Evolutionary conservation across 1,140 invertebrate genomes (phyloP), one percentile per base, ranked within the genome.

Genomic region (Spodoptera litura): DNA sequence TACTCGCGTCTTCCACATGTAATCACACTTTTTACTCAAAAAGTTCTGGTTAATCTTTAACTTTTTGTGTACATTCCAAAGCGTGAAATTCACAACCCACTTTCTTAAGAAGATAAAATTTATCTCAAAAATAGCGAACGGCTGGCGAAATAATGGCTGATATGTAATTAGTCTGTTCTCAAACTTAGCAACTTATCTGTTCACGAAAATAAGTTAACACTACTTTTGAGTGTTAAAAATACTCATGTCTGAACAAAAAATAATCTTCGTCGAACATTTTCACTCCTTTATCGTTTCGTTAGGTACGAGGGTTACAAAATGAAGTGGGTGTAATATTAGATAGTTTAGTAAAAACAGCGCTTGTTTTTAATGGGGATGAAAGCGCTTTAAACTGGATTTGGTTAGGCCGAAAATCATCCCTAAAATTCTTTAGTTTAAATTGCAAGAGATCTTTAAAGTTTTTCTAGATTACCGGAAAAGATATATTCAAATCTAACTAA

Each of bases 181-280:
- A 64, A 75, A 75, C 59, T 75, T 75, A 53, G 59, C n/a, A 20
- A 75, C 15, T 75, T 75, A 75, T 75, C 73, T 12, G n/a, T 62
- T 53, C 49, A 64, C 73, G 27, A 62, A 73, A 73, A 75, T 64
- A 75, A 44, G 58, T 75, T 75, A 75, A 75, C 73, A 75, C 73
- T 64, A 59, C 61, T 13, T 51, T 10, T 15, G 49, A 75, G 73
- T 75, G 73, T 75, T 62, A 75, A 75, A 75, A 75, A 75, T 75
- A 64, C 59, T 74, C 51, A 1, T 11, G 12, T 25, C 13, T 15
- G 35, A 15, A 51, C 35, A 73, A 73, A 73, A 72, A 72, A 6
- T 73, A 44, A 59, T 49, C 44, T 62, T 35, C 27, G 13, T 49
- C 53, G 73, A 62, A 75, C 12, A 12, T 53, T 38, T 62, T 52